These are phyloP conservation scores for Cyprinodon tularosa DNA, from an alignment of 2,113 vertebrate species.

Conservation along the genomic window DNA sequence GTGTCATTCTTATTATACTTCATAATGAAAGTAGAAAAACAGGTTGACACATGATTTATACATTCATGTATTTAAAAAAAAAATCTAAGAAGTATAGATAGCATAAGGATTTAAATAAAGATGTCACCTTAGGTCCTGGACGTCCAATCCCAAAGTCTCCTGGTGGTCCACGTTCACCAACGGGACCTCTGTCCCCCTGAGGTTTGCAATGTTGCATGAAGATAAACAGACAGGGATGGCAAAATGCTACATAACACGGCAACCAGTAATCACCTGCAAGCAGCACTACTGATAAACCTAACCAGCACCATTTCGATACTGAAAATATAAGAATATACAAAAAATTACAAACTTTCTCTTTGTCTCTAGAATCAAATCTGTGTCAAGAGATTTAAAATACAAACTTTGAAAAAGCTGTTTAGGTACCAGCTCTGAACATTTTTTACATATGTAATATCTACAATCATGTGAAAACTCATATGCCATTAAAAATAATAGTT, in stretches of 20 bases:
- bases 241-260: background rate
- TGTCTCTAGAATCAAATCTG: background rate
- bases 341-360: background rate
- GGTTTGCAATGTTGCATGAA: background rate
- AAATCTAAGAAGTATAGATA: too few relatives aligned
- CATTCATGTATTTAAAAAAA: too few relatives aligned
- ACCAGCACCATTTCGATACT: background rate
- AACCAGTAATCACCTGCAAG: background rate
- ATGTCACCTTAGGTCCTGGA: constrained; percentile 87
- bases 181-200: constrained; percentile 80
- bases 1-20: too few relatives aligned
- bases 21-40: too few relatives aligned
- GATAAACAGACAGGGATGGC: background rate
- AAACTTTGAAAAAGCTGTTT: background rate
- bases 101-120: background rate
- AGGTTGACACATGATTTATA: too few relatives aligned
- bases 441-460: too few relatives aligned
- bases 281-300: background rate
- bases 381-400: background rate
- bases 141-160: constrained; percentile 83
- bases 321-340: background rate
- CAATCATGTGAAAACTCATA: too few relatives aligned
- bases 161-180: constrained; percentile 80
- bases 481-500: background rate
- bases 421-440: too few relatives aligned